Percentiles rank a stretch among this genome's conserved stretches.
phyloP scores from a whole-genome alignment of 2,888 invertebrate species.

The Ypsolopha sequella region DNA sequence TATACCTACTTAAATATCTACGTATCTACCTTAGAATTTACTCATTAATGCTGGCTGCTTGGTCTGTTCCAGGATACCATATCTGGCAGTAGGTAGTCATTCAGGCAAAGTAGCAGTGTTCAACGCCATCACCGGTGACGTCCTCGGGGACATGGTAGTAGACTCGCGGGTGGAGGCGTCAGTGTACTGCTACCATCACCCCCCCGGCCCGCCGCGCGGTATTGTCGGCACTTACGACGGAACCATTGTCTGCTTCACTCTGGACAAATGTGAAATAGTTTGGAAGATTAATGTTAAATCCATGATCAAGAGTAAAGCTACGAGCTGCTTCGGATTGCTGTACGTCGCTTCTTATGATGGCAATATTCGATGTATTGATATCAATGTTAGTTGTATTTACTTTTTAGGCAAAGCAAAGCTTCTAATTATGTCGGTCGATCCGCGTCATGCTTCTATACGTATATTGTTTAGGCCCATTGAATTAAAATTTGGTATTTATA shows the following conservation, averaged over 20 bases:
- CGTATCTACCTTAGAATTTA: too few relatives aligned
- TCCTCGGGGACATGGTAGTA: constrained; percentile 59
- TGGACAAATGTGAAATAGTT: constrained; percentile 58
- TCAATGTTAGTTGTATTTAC: constrained; percentile 43
- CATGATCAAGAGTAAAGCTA: constrained; percentile 74
- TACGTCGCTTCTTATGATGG: constrained; percentile 82
- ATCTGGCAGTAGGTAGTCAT: constrained; percentile 69
- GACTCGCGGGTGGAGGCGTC: constrained; percentile 82
- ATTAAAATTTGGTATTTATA: too few relatives aligned
- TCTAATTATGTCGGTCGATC: too few relatives aligned
- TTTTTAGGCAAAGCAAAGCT: not conserved
- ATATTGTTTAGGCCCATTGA: too few relatives aligned
- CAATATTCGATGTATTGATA: constrained; percentile 69
- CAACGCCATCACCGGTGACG: constrained; percentile 60
- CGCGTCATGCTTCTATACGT: too few relatives aligned
- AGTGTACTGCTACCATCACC: constrained; percentile 39
- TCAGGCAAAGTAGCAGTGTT: constrained; percentile 77
- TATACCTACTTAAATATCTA: too few relatives aligned
- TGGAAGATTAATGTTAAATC: constrained; percentile 75
- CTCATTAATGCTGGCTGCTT: not conserved
- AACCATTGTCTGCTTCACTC: constrained; percentile 74
- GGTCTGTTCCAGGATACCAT: constrained; percentile 41
- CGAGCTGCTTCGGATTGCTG: constrained; percentile 42
- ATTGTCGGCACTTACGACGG: constrained; percentile 86
- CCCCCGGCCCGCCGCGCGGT: constrained; percentile 38